Evolutionary conservation across 2,797 vertebrate species (phyloP).

Genomic region (Glyptemys insculpta): DNA sequence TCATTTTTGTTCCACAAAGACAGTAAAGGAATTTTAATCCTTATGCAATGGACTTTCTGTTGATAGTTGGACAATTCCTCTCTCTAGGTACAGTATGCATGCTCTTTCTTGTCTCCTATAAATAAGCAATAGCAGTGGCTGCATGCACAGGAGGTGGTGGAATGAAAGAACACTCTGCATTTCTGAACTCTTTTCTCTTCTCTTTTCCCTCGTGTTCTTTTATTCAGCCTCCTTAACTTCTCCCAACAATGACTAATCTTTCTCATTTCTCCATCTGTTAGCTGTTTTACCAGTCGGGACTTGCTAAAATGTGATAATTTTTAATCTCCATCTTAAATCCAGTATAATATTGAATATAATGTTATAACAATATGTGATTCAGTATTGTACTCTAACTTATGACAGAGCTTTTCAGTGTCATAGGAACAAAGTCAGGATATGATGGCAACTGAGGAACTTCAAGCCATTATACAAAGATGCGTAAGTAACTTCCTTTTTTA

Average conservation of each 20-base stretch:
- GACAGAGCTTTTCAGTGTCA: constrained; percentile 55
- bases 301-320: not conserved
- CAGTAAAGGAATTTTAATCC: not conserved
- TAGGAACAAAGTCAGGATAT: constrained; percentile 40
- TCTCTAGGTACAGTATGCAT: not conserved
- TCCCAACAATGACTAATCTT: not conserved
- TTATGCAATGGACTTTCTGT: not conserved
- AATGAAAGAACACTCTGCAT: fast-evolving
- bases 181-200: not conserved
- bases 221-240: not conserved
- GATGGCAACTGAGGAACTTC: constrained; percentile 95
- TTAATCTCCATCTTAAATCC: not conserved
- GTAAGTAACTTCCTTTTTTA: constrained; percentile 85
- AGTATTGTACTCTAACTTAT: not conserved
- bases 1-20: not conserved
- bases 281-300: not conserved
- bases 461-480: constrained; percentile 93
- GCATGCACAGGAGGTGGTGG: not conserved
- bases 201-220: not conserved
- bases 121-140: not conserved
- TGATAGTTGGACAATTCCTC: not conserved
- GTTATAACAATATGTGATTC: not conserved
- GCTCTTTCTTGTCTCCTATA: not conserved
- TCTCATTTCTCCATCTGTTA: not conserved
- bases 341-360: not conserved